Conservation (phyloP, 23 tunicate species). For the Oikopleura albicans region DNA sequence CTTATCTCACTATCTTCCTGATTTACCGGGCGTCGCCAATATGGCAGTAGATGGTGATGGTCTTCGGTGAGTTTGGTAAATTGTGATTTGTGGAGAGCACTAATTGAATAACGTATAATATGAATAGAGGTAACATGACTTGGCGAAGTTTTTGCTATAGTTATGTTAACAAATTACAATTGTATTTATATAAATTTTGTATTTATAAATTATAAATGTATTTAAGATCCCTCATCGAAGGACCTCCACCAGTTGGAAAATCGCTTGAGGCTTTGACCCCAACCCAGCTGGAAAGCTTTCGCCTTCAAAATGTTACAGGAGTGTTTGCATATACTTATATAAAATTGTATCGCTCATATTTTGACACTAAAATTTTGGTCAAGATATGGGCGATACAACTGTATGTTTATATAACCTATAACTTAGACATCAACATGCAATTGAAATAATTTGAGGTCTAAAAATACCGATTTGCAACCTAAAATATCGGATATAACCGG, state of each 20-base stretch:
- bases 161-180: too few species aligned
- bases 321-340: background rate
- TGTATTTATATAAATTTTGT: too few species aligned
- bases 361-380: too few species aligned
- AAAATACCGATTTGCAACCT: too few species aligned
- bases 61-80: background rate
- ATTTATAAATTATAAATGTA: too few species aligned
- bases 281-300: constrained; percentile 2
- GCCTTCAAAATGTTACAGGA: background rate
- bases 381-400: too few species aligned
- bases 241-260: background rate
- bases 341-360: background rate
- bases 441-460: too few species aligned
- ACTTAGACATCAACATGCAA: too few species aligned
- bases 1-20: background rate
- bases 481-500: too few species aligned
- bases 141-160: too few species aligned
- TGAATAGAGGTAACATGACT: background rate
- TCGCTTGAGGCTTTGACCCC: background rate
- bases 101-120: background rate
- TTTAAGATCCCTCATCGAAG: background rate
- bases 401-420: too few species aligned
- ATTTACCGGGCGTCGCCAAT: background rate
- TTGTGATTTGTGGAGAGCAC: background rate
- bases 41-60: background rate